These are phyloP conservation scores for Drosophila pseudotalamancana DNA, from an alignment of 2,888 invertebrate species.

Conservation along the genomic window DNA sequence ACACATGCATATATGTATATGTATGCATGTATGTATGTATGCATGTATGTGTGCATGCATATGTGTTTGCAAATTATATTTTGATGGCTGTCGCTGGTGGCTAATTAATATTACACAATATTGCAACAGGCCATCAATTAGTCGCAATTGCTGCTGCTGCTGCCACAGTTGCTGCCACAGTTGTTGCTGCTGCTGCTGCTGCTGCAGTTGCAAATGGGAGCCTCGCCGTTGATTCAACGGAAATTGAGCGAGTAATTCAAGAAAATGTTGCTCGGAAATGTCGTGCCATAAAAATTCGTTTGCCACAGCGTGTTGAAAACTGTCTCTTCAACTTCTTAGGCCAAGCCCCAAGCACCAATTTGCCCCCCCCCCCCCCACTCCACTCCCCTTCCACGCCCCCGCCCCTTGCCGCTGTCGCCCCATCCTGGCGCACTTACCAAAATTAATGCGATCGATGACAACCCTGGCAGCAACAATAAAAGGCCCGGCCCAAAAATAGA, in stretches of 20 bases:
- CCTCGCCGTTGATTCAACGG: slow-evolving; percentile 75
- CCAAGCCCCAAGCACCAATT: background rate
- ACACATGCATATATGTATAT: no score
- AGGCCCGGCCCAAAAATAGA: slow-evolving; percentile 62
- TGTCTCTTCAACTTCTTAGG: slow-evolving; percentile 28
- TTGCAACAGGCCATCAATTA: slow-evolving; percentile 57
- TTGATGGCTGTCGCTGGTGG: slow-evolving; percentile 51
- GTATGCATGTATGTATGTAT: no score
- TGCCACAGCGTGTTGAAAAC: slow-evolving; percentile 66
- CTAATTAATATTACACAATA: slow-evolving; percentile 71
- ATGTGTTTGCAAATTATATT: slow-evolving; percentile 44
- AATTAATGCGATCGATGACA: slow-evolving; percentile 80
- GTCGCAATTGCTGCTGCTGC: slow-evolving; percentile 11
- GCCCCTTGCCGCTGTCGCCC: no score
- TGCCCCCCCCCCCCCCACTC: no score
- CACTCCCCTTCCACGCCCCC: no score
- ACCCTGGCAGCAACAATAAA: slow-evolving; percentile 71
- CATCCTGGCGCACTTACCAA: slow-evolving; percentile 52
- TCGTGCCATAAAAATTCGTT: slow-evolving; percentile 72
- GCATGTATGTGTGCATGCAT: no score
- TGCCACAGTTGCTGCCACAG: background rate
- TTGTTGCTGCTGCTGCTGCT: slow-evolving; percentile 5
- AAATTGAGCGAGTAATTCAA: slow-evolving; percentile 82
- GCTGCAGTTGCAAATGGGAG: background rate
- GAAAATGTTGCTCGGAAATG: slow-evolving; percentile 70